Conservation (phyloP, 2,888 invertebrate genomes). For the Tridacna gigas region DNA sequence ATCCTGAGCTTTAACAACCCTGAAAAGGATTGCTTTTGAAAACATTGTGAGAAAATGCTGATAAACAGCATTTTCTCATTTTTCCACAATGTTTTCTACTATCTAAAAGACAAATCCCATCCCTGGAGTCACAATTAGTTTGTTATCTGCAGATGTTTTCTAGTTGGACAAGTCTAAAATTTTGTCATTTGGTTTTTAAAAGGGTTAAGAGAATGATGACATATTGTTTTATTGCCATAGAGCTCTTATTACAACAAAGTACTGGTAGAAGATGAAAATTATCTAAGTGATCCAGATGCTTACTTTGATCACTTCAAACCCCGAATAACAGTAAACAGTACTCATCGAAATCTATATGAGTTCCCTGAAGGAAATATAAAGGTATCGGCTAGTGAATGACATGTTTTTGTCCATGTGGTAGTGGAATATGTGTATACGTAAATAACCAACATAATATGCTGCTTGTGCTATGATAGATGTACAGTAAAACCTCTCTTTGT, state of each 20-base stretch:
- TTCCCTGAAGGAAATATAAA: slow-evolving; percentile 57
- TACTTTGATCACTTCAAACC: slow-evolving; percentile 57
- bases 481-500: background rate
- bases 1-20: too few relatives aligned
- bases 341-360: slow-evolving; percentile 60
- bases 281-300: slow-evolving; percentile 20
- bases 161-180: too few relatives aligned
- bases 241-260: slow-evolving; percentile 63
- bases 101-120: too few relatives aligned
- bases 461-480: background rate
- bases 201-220: too few relatives aligned
- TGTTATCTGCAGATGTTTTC: too few relatives aligned
- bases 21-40: too few relatives aligned
- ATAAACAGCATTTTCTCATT: too few relatives aligned
- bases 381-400: slow-evolving; percentile 35
- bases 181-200: too few relatives aligned
- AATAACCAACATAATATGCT: background rate
- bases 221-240: slow-evolving; percentile 19
- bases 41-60: too few relatives aligned
- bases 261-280: slow-evolving; percentile 40
- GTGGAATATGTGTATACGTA: background rate
- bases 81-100: too few relatives aligned
- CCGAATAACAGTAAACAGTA: slow-evolving; percentile 60
- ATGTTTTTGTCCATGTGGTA: background rate
- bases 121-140: too few relatives aligned